These are phyloP conservation scores for Tetrao urogallus DNA, from an alignment of 2,113 vertebrate species.

Conservation along the genomic window DNA sequence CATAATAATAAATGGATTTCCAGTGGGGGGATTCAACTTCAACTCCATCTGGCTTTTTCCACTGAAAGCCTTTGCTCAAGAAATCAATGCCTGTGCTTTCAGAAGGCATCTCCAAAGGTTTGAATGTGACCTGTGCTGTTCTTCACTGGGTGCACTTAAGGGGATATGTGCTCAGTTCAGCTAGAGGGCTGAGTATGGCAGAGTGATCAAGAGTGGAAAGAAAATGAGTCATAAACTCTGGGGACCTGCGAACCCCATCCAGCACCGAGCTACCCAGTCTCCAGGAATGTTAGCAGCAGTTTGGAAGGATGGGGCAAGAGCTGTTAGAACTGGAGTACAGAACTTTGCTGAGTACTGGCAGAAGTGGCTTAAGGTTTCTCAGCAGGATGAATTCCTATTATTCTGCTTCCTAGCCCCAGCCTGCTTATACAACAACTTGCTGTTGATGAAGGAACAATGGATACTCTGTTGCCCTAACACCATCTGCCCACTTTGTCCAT, in stretches of 20 bases:
- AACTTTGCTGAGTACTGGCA: neutral
- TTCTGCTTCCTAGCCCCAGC: neutral
- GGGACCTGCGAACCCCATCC: neutral
- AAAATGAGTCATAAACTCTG: neutral
- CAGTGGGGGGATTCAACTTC: neutral
- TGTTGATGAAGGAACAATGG: fast-evolving
- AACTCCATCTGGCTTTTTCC: neutral
- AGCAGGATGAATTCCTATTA: neutral
- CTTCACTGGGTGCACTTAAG: neutral
- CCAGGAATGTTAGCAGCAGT: neutral
- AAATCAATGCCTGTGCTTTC: neutral
- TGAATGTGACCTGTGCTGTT: neutral
- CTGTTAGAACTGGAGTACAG: neutral
- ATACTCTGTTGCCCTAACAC: neutral
- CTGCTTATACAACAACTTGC: neutral
- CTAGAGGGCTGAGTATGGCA: neutral
- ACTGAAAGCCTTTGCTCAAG: neutral
- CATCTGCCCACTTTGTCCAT: neutral
- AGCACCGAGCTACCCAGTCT: neutral
- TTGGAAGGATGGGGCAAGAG: neutral
- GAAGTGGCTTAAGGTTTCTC: neutral
- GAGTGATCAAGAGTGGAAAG: neutral
- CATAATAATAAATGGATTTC: neutral
- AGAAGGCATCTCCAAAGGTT: neutral
- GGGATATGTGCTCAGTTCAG: neutral